These are phyloP conservation scores for Nymphalis urticae DNA, from an alignment of 2,888 invertebrate species.

Conservation along the genomic window DNA sequence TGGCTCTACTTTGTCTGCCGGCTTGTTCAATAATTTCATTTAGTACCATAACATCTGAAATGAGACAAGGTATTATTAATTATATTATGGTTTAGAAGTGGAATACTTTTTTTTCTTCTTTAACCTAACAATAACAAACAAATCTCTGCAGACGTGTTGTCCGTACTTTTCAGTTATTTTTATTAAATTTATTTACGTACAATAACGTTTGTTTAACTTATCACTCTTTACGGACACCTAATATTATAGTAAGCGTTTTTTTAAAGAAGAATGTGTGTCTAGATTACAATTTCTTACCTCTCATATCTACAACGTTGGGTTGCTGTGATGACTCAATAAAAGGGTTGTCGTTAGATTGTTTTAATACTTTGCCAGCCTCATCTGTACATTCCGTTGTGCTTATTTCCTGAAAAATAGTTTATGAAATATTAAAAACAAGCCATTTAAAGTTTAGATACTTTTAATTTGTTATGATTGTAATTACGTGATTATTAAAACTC, in stretches of 20 bases:
- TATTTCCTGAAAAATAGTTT: constrained; percentile 83
- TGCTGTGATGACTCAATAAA: constrained; percentile 93
- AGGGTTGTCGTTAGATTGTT: constrained; percentile 92
- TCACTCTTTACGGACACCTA: not conserved
- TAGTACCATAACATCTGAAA: constrained; percentile 96
- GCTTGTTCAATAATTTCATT: constrained; percentile 98
- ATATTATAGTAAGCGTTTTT: not conserved
- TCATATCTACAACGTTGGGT: constrained; percentile 96
- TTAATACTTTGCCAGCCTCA: constrained; percentile 89
- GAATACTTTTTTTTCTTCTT: too few relatives aligned
- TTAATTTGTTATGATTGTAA: not conserved
- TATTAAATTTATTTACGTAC: too few relatives aligned
- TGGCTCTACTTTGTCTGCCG: constrained; percentile 91
- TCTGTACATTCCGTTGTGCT: constrained; percentile 88
- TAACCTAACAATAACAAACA: too few relatives aligned
- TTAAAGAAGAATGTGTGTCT: not conserved
- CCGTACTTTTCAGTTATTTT: too few relatives aligned
- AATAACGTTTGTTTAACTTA: not conserved
- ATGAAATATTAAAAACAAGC: not conserved
- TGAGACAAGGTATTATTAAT: constrained; percentile 35
- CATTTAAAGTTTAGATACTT: not conserved
- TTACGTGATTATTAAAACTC: too few relatives aligned
- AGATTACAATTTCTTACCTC: constrained; percentile 83
- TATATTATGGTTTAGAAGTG: not conserved
- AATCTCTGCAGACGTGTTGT: too few relatives aligned